A percentile compares a stretch with the other conserved stretches of the same genome.
Conservation (phyloP, 30 jellyfish, hydroid and myxozoan genomes). For the Pelagia noctiluca region DNA sequence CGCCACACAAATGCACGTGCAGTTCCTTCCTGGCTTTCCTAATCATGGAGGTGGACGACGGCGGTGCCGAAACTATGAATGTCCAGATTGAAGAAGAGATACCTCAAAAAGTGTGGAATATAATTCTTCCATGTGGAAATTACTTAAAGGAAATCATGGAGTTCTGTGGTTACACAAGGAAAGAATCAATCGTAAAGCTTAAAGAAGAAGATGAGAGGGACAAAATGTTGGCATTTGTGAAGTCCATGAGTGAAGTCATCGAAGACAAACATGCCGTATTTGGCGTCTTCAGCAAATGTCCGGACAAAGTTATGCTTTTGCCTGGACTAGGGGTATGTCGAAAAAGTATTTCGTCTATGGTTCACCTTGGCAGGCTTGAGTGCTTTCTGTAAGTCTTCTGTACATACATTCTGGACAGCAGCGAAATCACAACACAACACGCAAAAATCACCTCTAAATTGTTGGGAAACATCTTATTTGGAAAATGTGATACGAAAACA, state of each 20-base stretch:
- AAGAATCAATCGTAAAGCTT: not conserved
- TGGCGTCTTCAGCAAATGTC: conserved; percentile 7
- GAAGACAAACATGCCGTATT: conserved; percentile 8
- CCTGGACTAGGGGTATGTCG: not conserved
- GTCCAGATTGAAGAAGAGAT: too few relatives aligned
- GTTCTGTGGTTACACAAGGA: not conserved
- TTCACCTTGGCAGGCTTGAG: not conserved
- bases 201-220: not conserved
- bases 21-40: too few relatives aligned
- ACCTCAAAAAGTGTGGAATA: not conserved
- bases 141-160: not conserved
- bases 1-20: too few relatives aligned
- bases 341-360: too few relatives aligned
- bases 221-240: not conserved
- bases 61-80: too few relatives aligned
- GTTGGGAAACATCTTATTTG: too few relatives aligned
- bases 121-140: not conserved
- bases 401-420: not conserved
- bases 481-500: too few relatives aligned
- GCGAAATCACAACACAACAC: too few relatives aligned
- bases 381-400: not conserved
- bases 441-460: too few relatives aligned
- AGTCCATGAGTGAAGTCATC: not conserved
- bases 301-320: not conserved
- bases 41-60: too few relatives aligned